phyloP scores from a whole-genome alignment of 2,113 vertebrate genomes.

The Scophthalmus maximus region DNA sequence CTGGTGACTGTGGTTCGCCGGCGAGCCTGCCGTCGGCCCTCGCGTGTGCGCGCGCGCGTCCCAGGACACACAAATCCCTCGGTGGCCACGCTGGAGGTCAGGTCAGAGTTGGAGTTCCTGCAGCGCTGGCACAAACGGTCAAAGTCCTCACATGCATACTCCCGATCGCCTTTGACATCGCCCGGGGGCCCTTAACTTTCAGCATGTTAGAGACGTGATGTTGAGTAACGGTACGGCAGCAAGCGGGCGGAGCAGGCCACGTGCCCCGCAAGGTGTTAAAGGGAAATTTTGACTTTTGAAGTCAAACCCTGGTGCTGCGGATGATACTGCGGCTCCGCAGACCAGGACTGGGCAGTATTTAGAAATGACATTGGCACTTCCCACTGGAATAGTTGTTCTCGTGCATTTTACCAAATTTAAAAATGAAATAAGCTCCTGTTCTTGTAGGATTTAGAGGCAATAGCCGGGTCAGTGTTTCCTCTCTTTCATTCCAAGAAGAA shows the following conservation, averaged over 20 bases:
- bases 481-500: background rate
- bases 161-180: slow-evolving; percentile 49
- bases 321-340: too few species aligned
- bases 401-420: too few species aligned
- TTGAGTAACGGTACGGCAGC: background rate
- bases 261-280: too few species aligned
- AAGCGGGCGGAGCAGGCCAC: background rate
- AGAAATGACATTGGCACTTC: too few species aligned
- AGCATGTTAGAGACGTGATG: slow-evolving; percentile 10
- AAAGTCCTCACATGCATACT: slow-evolving; percentile 36
- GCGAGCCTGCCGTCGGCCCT: slow-evolving; percentile 58
- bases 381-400: too few species aligned
- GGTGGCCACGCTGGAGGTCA: slow-evolving; percentile 24
- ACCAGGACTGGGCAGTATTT: too few species aligned
- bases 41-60: slow-evolving; percentile 42
- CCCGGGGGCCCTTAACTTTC: slow-evolving; percentile 51
- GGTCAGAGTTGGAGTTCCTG: slow-evolving; percentile 58
- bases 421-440: too few species aligned
- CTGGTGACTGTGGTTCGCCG: slow-evolving; percentile 33
- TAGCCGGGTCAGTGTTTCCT: background rate
- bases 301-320: too few species aligned
- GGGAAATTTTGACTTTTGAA: too few species aligned
- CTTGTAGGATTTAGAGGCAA: too few species aligned
- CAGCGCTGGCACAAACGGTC: slow-evolving; percentile 58
- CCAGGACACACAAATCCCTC: slow-evolving; percentile 35